These are phyloP conservation scores for Gymnocheta viridis DNA, from an alignment of 2,888 invertebrate genomes.

Conservation along the genomic window DNA sequence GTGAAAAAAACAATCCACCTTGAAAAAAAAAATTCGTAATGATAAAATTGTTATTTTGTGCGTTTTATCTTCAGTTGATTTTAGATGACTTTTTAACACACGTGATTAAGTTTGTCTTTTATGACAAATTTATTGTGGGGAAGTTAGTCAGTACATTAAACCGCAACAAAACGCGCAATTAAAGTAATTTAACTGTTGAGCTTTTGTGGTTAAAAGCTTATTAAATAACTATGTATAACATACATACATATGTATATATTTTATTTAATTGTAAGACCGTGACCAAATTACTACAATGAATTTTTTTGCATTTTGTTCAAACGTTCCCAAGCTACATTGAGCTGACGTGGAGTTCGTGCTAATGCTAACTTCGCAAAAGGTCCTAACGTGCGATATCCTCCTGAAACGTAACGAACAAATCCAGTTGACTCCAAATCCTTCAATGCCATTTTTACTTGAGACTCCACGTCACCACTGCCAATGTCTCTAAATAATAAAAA, in stretches of 20 bases:
- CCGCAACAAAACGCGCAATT: conserved; percentile 2
- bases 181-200: conserved; percentile 2
- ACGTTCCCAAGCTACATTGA: conserved; percentile 77
- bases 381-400: conserved; percentile 80
- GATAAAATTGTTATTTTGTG: neutral
- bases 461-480: conserved; percentile 78
- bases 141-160: neutral
- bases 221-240: neutral
- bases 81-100: neutral
- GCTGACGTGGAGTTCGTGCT: conserved; percentile 77
- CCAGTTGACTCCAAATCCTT: conserved; percentile 76
- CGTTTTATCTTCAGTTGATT: neutral
- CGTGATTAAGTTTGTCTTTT: neutral
- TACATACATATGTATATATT: neutral
- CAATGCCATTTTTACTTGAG: conserved; percentile 79
- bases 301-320: conserved; percentile 76
- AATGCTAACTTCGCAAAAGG: conserved; percentile 79
- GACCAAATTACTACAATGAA: conserved; percentile 70
- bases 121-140: neutral
- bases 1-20: neutral
- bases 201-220: conserved; percentile 10
- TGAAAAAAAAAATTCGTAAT: neutral
- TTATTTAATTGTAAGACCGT: conserved; percentile 58
- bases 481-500: conserved; percentile 74
- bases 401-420: conserved; percentile 75